Conservation (phyloP, 2,113 vertebrate species). For the Oryzias melastigma region DNA sequence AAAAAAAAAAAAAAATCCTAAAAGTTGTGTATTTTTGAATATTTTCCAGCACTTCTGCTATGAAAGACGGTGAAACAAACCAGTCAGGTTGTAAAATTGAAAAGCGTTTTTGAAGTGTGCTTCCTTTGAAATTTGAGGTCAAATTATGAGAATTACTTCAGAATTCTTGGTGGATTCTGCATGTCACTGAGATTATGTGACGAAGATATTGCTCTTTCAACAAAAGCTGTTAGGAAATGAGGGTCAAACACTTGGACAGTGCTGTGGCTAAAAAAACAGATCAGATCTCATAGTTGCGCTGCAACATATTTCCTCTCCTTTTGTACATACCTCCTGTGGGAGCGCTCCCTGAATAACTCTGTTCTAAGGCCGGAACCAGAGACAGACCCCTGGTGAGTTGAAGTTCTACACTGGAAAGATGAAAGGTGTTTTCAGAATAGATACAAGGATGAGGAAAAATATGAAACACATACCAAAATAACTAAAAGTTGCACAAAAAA, state of each 20-base stretch:
- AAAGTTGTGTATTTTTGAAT: too few species aligned
- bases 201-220: not conserved
- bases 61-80: too few species aligned
- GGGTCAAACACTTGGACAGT: slow-evolving; percentile 36
- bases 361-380: slow-evolving; percentile 34
- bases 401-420: slow-evolving; percentile 30
- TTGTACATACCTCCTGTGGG: slow-evolving; percentile 29
- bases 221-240: slow-evolving; percentile 12
- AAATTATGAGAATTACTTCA: too few species aligned
- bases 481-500: not conserved
- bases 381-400: slow-evolving; percentile 32
- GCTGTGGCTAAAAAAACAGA: slow-evolving; percentile 38
- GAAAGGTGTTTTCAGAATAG: slow-evolving; percentile 40
- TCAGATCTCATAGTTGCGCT: slow-evolving; percentile 40
- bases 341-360: slow-evolving; percentile 28
- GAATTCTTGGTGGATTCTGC: too few species aligned
- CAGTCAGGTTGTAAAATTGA: too few species aligned
- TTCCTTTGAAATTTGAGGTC: too few species aligned
- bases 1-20: too few species aligned
- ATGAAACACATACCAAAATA: not conserved
- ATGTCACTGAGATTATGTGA: too few species aligned
- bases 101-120: too few species aligned
- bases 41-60: too few species aligned
- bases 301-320: slow-evolving; percentile 45
- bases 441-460: slow-evolving; percentile 26